A percentile compares a stretch with the other conserved stretches of the same genome.
phyloP scores from a whole-genome alignment of 2,797 vertebrate genomes.

The Tadarida brasiliensis region DNA sequence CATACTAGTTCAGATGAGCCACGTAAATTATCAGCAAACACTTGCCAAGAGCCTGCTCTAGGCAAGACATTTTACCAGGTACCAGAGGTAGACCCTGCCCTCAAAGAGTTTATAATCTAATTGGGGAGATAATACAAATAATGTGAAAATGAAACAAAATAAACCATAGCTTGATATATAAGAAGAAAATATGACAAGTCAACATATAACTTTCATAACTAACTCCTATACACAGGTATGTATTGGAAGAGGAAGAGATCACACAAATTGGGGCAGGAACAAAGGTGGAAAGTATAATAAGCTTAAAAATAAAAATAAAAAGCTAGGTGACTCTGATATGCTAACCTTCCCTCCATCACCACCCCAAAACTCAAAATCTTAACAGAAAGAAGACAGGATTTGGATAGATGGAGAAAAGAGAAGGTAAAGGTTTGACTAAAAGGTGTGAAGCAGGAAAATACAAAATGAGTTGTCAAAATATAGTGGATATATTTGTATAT shows the following conservation, averaged over 20 bases:
- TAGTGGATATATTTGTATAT: background rate
- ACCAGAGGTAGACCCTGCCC: background rate
- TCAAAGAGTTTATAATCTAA: conserved; percentile 30
- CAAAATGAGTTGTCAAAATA: conserved; percentile 52
- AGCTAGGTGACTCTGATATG: background rate
- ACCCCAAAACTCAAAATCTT: background rate
- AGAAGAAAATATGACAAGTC: conserved; percentile 17
- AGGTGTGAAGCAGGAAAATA: conserved; percentile 25
- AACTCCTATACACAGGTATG: background rate
- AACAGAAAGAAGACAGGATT: background rate
- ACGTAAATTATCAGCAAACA: conserved; percentile 40
- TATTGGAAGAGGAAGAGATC: background rate
- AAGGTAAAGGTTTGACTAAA: conserved; percentile 40
- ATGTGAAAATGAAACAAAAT: conserved; percentile 60
- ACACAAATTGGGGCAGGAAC: background rate
- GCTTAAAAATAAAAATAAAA: background rate
- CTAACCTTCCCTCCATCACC: background rate
- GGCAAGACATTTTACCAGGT: background rate
- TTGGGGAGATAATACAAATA: background rate
- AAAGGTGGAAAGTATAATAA: background rate
- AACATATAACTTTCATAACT: background rate
- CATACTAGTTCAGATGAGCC: conserved; percentile 12
- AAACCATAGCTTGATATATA: conserved; percentile 10
- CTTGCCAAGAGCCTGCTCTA: background rate
- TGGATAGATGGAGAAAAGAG: background rate